Conservation (phyloP, 1,140 invertebrate genomes). For the Calycopis cecrops region DNA sequence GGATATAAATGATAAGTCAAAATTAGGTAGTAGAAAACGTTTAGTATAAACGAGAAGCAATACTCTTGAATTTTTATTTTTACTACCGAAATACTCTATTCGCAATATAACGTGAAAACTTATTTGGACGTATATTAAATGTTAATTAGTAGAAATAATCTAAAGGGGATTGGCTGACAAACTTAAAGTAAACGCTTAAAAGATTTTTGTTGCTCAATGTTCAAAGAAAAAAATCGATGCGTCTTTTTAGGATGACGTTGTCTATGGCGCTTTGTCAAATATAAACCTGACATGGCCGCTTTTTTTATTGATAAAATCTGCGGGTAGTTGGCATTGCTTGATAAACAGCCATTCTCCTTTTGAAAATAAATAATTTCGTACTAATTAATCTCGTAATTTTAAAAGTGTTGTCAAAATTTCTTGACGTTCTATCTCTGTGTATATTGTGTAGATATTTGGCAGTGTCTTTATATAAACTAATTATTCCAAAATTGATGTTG, state of each 20-base stretch:
- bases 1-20: slow-evolving; percentile 63
- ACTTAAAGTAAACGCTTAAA: no score
- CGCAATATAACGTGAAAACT: slow-evolving; percentile 22
- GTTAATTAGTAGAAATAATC: slow-evolving; percentile 17
- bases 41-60: slow-evolving; percentile 72
- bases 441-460: slow-evolving; percentile 67
- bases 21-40: slow-evolving; percentile 66
- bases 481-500: slow-evolving; percentile 75
- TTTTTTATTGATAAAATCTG: not conserved
- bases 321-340: slow-evolving; percentile 3
- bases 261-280: not conserved
- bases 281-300: not conserved
- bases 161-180: slow-evolving; percentile 16
- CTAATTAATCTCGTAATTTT: slow-evolving; percentile 13
- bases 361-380: slow-evolving; percentile 8
- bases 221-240: no score
- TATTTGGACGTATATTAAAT: slow-evolving; percentile 5
- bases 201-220: slow-evolving; percentile 1
- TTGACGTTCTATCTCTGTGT: slow-evolving; percentile 59
- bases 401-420: slow-evolving; percentile 37
- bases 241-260: no score
- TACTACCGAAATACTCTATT: slow-evolving; percentile 62
- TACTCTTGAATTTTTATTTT: slow-evolving; percentile 68
- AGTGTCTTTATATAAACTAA: slow-evolving; percentile 62
- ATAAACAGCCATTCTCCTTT: slow-evolving; percentile 14